phyloP scores from a whole-genome alignment of 2,888 invertebrate genomes.

The Meteorus cinctellus region DNA sequence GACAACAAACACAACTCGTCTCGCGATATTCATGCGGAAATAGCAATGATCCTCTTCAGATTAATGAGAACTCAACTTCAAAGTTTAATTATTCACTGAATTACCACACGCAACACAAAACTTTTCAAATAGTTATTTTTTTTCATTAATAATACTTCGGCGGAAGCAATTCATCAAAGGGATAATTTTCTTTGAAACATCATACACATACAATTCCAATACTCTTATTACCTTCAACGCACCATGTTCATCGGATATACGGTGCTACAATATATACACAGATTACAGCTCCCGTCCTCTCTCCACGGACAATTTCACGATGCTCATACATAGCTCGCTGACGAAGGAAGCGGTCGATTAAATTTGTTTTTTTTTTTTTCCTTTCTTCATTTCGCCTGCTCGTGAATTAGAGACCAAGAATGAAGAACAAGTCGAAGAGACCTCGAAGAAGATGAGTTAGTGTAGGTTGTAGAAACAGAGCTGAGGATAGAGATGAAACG shows the following conservation, averaged over 20 bases:
- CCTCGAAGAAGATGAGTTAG: constrained; percentile 28
- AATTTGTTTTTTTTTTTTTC: constrained; percentile 61
- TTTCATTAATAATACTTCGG: neutral
- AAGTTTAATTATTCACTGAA: constrained; percentile 51
- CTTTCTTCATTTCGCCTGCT: constrained; percentile 51
- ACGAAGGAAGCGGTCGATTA: constrained; percentile 69
- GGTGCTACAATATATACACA: neutral
- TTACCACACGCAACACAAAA: too few species aligned
- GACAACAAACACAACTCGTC: constrained; percentile 58
- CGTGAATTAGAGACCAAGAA: constrained; percentile 65
- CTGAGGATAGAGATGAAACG: neutral
- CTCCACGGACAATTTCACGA: constrained; percentile 31
- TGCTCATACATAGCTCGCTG: neutral
- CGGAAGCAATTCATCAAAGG: constrained; percentile 12
- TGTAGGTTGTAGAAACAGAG: constrained; percentile 23
- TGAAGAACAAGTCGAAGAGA: constrained; percentile 46
- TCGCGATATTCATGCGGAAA: constrained; percentile 34
- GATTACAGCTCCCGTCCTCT: constrained; percentile 29
- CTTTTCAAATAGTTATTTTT: neutral
- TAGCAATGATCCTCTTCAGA: constrained; percentile 41
- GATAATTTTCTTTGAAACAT: constrained; percentile 7
- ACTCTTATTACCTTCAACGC: neutral
- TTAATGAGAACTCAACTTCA: constrained; percentile 59
- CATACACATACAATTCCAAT: neutral
- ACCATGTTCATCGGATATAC: neutral